These are phyloP conservation scores for Limnephilus auricula DNA, from an alignment of 2,888 invertebrate genomes.

Conservation along the genomic window DNA sequence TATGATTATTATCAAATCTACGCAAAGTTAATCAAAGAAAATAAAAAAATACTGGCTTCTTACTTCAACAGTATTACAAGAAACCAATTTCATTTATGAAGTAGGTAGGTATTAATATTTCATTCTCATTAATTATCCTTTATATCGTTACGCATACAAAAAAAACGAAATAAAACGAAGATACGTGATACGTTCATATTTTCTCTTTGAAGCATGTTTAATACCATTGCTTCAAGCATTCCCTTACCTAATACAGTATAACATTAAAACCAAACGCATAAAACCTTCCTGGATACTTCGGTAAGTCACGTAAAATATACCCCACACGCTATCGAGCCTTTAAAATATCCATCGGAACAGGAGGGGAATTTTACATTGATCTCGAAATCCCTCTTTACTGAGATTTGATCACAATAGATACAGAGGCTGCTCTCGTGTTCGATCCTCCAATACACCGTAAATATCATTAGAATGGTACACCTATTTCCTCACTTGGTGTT, in stretches of 20 bases:
- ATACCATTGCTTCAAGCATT: slow-evolving; percentile 39
- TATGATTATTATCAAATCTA: too few species aligned
- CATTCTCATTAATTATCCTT: background rate
- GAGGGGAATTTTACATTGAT: slow-evolving; percentile 43
- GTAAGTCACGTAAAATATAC: slow-evolving; percentile 43
- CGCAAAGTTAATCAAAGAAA: background rate
- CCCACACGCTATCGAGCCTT: slow-evolving; percentile 15
- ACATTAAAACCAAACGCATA: slow-evolving; percentile 36
- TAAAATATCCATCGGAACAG: slow-evolving; percentile 41
- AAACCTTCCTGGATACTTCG: slow-evolving; percentile 19
- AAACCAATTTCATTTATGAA: background rate
- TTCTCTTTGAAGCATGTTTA: slow-evolving; percentile 8
- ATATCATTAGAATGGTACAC: slow-evolving; percentile 34
- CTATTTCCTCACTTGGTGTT: background rate
- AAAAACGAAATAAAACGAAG: background rate
- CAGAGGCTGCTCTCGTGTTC: background rate
- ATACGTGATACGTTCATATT: background rate
- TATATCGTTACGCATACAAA: background rate
- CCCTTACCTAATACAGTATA: slow-evolving; percentile 32
- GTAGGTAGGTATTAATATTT: background rate
- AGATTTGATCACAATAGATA: slow-evolving; percentile 48
- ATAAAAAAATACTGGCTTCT: background rate
- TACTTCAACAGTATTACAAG: background rate
- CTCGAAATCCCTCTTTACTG: slow-evolving; percentile 40
- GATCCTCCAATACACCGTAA: slow-evolving; percentile 11